Base-by-base conservation (phyloP, 2,888 invertebrate species). In the Luperina testacea region DNA sequence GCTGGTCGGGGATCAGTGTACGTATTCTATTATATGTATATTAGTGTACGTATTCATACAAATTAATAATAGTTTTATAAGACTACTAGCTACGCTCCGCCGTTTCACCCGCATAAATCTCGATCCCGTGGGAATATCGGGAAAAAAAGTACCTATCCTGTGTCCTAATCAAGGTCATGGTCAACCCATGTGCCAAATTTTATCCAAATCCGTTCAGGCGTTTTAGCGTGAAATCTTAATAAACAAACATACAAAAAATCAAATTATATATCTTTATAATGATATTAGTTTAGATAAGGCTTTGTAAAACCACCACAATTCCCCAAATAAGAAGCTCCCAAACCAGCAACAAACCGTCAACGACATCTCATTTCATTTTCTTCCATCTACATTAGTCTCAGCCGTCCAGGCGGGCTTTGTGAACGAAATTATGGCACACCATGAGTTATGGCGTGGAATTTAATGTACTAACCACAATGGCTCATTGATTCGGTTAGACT, bases 351-450 rank as follows among this genome's bases (percentile, higher is more conserved):
- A 38, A 67, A 77, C 76, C 77, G 42, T 73, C 63, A 8, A 72
- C 86, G 84, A 87, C 88, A 89, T 90, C 91, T 92, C 90, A 88
- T 92, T 90, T 92, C 90, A 91, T 85, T 76, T 92, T 84, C 90
- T 91, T 91, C 92, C 90, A 91, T 91, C 88, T 84, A 64, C 91
- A 95, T 95, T 94, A 94, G 95, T 95, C 94, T 92, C 84, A 75
- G 67, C 91, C 80, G 92, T 77, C 89, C 92, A 90, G 95, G 95
- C 90, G 95, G 94, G 91, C 94, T 88, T 94, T 95, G 94, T 94
- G 90, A 82, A 84, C 89, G 82, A 91, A 94, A 93, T 94, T 93
- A 94, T 92, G 90, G 92, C 87, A 72, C 87, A 79, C 88, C 89
- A 88, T 92, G 93, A 94, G 92, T 93, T 91, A 94, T 92, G 89